A percentile compares a stretch with the other conserved stretches of the same genome.
phyloP scores from a whole-genome alignment of 2,797 vertebrate species.

The Florisuga fusca region DNA sequence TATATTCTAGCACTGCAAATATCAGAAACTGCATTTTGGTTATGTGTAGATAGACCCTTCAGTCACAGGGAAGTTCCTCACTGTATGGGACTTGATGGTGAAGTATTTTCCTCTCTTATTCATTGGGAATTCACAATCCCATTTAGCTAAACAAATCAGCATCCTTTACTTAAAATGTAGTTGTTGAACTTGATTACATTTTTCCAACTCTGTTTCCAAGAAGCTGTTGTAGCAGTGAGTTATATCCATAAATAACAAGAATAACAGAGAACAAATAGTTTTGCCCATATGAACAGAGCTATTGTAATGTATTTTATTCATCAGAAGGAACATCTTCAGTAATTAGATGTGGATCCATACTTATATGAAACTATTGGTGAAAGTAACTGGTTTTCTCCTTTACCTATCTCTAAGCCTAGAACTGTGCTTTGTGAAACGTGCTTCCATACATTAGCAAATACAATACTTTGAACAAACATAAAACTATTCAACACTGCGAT shows the following conservation, averaged over 20 bases:
- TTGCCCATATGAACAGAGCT: neutral
- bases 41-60: neutral
- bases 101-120: neutral
- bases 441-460: neutral
- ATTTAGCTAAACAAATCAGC: neutral
- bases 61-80: neutral
- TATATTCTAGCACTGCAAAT: neutral
- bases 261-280: neutral
- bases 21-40: neutral
- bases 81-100: neutral
- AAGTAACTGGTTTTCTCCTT: neutral
- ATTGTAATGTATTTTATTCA: neutral
- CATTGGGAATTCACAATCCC: neutral
- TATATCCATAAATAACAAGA: neutral
- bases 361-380: neutral
- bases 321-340: neutral
- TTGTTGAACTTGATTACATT: neutral
- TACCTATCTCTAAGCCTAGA: neutral
- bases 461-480: neutral
- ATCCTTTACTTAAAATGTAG: neutral
- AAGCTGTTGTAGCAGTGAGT: neutral
- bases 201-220: neutral
- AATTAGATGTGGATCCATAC: neutral
- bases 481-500: neutral
- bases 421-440: neutral